A percentile compares a stretch with the other conserved stretches of the same genome.
phyloP scores from a whole-genome alignment of 2,888 invertebrate genomes.

The Drosophila nr. medialis region DNA sequence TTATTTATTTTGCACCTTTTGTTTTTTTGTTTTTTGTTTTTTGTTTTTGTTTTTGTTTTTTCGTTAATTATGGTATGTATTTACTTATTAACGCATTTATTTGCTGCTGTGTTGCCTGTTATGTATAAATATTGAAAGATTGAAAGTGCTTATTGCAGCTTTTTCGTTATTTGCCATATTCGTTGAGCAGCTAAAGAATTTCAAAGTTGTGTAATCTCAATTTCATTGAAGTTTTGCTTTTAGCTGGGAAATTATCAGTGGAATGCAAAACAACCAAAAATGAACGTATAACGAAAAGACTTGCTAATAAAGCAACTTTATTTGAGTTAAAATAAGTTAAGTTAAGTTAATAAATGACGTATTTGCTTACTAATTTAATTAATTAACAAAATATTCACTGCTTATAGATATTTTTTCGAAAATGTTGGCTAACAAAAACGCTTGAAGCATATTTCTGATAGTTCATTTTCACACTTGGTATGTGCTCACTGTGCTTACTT shows the following conservation, averaged over 20 bases:
- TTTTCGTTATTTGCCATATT: slow-evolving; percentile 36
- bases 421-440: not conserved
- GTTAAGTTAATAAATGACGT: not conserved
- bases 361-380: not conserved
- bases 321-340: not conserved
- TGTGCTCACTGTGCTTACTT: not conserved
- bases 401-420: not conserved
- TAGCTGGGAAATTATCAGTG: slow-evolving; percentile 6
- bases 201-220: slow-evolving; percentile 46
- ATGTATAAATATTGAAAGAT: slow-evolving; percentile 36
- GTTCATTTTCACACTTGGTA: not conserved
- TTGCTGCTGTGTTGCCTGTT: slow-evolving; percentile 20
- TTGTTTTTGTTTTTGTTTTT: slow-evolving; percentile 6
- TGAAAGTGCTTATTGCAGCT: slow-evolving; percentile 56
- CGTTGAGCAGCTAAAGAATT: slow-evolving; percentile 43
- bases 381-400: not conserved
- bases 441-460: not conserved
- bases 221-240: slow-evolving; percentile 49
- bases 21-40: slow-evolving; percentile 29
- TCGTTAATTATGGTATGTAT: slow-evolving; percentile 40
- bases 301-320: not conserved
- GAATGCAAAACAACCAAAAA: slow-evolving; percentile 17
- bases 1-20: slow-evolving; percentile 2
- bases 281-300: not conserved
- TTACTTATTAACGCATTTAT: slow-evolving; percentile 49